Evolutionary conservation across 2,797 vertebrate species (phyloP).

Genomic region (Poecilia wingei): DNA sequence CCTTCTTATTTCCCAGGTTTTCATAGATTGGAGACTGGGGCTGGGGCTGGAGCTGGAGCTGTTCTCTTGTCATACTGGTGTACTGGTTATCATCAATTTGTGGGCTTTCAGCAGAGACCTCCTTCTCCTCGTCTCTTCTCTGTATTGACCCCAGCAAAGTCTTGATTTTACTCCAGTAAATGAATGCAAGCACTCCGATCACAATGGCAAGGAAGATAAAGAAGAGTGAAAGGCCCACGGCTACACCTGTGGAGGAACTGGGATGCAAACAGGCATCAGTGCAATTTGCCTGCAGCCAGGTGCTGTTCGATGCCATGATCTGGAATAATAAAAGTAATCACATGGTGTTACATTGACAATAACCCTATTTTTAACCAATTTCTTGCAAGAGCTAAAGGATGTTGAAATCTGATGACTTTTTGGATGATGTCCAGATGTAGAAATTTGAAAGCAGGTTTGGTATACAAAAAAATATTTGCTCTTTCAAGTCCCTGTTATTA

Average conservation of each 20-base stretch:
- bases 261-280: fast-evolving
- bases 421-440: background rate
- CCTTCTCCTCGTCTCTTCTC: slow-evolving; percentile 29
- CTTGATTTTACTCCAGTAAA: slow-evolving; percentile 31
- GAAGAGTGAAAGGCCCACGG: slow-evolving; percentile 56
- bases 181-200: slow-evolving; percentile 32
- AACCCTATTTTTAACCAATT: background rate
- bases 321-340: slow-evolving; percentile 34
- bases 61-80: slow-evolving; percentile 4
- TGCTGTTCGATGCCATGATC: slow-evolving; percentile 34
- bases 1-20: slow-evolving; percentile 53
- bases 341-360: background rate
- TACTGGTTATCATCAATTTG: slow-evolving; percentile 34
- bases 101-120: slow-evolving; percentile 25
- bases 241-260: background rate
- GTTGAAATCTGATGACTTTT: background rate
- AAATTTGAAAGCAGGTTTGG: background rate
- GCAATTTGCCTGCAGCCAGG: background rate
- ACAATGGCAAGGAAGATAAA: slow-evolving; percentile 46
- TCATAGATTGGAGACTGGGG: slow-evolving; percentile 72
- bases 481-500: background rate
- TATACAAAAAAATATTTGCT: background rate
- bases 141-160: slow-evolving; percentile 10
- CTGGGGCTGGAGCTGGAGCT: background rate
- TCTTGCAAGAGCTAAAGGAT: background rate